These are phyloP conservation scores for Diplodus sargus DNA, from an alignment of 2,797 vertebrate genomes.

Conservation along the genomic window DNA sequence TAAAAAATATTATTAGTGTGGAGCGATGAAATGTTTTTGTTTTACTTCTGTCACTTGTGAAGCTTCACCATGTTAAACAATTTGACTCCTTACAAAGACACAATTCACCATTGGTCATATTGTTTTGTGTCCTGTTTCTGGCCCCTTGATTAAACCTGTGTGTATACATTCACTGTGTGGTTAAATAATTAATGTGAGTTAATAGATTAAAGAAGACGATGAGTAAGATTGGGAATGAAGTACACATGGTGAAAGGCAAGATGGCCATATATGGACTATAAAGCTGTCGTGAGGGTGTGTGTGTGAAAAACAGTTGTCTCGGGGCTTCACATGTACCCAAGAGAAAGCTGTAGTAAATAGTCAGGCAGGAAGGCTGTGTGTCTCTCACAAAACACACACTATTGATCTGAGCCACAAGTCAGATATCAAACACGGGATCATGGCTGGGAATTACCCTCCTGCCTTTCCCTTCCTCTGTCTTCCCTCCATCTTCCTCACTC, in stretches of 20 bases:
- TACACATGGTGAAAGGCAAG: not conserved
- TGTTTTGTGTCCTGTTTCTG: too few species aligned
- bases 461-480: constrained; percentile 51
- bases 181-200: not conserved
- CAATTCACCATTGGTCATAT: not conserved
- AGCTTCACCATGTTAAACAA: not conserved
- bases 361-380: constrained; percentile 34
- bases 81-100: not conserved
- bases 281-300: not conserved
- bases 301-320: constrained; percentile 16
- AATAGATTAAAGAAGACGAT: not conserved
- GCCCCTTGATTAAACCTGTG: too few species aligned
- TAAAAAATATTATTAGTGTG: not conserved
- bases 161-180: not conserved
- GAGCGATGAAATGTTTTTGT: not conserved
- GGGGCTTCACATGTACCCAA: constrained; percentile 14
- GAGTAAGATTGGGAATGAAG: not conserved
- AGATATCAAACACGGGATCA: constrained; percentile 71
- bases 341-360: constrained; percentile 37
- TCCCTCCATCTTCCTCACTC: constrained; percentile 67
- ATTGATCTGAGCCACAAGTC: constrained; percentile 64
- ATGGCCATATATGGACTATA: not conserved
- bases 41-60: not conserved
- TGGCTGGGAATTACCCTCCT: constrained; percentile 81
- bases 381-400: constrained; percentile 56